These are phyloP conservation scores for Dinoponera quadriceps DNA, from an alignment of 1,140 invertebrate species.

Conservation along the genomic window DNA sequence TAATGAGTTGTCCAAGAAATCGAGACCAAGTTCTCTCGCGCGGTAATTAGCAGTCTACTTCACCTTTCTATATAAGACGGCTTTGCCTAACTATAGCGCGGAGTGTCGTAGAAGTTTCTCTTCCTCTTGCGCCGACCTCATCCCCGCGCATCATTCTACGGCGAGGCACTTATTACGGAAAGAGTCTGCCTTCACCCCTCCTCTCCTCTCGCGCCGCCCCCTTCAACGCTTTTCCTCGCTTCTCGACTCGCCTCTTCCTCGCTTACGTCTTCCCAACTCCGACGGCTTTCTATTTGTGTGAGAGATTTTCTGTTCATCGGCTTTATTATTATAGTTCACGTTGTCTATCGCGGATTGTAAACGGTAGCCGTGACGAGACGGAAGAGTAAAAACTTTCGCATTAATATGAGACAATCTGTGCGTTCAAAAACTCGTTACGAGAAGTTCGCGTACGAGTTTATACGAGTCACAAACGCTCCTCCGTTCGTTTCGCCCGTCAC, in stretches of 20 bases:
- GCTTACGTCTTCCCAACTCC: slow-evolving; percentile 14
- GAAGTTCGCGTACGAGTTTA: slow-evolving; percentile 27
- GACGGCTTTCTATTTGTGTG: slow-evolving; percentile 18
- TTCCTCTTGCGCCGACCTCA: slow-evolving; percentile 23
- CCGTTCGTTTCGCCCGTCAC: background rate
- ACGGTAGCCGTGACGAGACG: too few species aligned
- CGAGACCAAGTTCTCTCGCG: slow-evolving; percentile 48
- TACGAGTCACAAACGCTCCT: background rate
- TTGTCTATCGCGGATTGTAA: too few species aligned
- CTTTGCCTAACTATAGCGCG: slow-evolving; percentile 2
- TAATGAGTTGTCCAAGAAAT: slow-evolving; percentile 66
- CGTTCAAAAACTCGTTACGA: background rate
- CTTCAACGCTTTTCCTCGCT: background rate
- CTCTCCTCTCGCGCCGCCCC: too few species aligned
- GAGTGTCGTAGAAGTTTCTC: slow-evolving; percentile 45
- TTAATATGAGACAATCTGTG: slow-evolving; percentile 3
- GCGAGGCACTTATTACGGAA: slow-evolving; percentile 41
- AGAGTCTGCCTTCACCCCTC: slow-evolving; percentile 39
- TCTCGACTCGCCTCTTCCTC: slow-evolving; percentile 18
- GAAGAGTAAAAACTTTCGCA: too few species aligned
- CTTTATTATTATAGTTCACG: too few species aligned
- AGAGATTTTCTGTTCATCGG: too few species aligned
- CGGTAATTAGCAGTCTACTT: slow-evolving; percentile 62
- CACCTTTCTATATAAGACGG: slow-evolving; percentile 45
- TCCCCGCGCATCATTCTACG: slow-evolving; percentile 32